Conservation (phyloP, 2,113 vertebrate genomes). For the Bos javanicus region DNA sequence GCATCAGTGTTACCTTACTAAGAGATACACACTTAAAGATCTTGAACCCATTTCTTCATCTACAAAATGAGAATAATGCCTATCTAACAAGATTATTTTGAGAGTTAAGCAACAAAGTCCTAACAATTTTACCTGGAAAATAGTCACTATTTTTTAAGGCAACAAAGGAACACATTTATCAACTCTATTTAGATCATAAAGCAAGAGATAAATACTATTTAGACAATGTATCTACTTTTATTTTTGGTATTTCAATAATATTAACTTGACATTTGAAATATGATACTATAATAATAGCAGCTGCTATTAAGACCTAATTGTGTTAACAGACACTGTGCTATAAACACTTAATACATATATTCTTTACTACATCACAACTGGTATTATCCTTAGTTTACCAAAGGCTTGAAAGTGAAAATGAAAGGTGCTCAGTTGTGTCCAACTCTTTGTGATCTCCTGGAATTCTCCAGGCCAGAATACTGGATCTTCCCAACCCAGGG, state of each 20-base stretch:
- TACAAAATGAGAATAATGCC: background rate
- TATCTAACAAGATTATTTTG: background rate
- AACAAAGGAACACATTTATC: background rate
- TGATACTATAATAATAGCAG: background rate
- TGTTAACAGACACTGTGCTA: background rate
- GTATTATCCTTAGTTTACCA: background rate
- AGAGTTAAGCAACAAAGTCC: background rate
- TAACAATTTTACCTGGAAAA: background rate
- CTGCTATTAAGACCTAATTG: background rate
- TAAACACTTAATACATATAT: background rate
- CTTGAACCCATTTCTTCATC: background rate
- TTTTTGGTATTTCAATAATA: background rate
- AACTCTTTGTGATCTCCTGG: background rate
- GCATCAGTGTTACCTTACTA: background rate
- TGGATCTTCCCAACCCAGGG: background rate
- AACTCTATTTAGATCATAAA: background rate
- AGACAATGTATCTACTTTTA: background rate
- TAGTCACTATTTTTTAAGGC: background rate
- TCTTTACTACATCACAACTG: background rate
- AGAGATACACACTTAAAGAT: background rate
- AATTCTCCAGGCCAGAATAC: background rate
- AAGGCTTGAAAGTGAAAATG: background rate
- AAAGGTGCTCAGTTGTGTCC: background rate
- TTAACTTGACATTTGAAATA: background rate
- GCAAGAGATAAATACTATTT: background rate